phyloP scores from a whole-genome alignment of 2,113 vertebrate species.

The Mesitornis unicolor region DNA sequence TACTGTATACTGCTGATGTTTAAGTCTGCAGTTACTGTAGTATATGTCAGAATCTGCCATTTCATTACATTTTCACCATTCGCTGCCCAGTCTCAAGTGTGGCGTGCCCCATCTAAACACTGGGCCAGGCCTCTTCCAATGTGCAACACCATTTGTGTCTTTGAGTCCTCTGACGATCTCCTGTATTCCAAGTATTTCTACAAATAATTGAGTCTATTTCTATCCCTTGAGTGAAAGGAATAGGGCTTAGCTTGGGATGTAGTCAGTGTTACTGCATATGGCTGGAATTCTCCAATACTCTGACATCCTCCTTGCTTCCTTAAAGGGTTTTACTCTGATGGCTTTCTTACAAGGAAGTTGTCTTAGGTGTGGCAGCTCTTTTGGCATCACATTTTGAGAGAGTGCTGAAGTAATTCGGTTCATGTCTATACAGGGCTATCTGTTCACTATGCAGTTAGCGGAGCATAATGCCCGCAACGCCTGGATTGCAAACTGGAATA shows the following conservation, averaged over 20 bases:
- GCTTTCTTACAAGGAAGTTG: background rate
- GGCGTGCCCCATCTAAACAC: background rate
- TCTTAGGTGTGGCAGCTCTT: background rate
- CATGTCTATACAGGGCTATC: background rate
- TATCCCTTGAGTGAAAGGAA: background rate
- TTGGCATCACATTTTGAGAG: background rate
- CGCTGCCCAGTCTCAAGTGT: background rate
- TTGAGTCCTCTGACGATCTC: background rate
- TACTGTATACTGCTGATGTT: background rate
- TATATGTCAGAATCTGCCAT: background rate
- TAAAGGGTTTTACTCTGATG: background rate
- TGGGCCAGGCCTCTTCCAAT: background rate
- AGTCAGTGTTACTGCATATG: background rate
- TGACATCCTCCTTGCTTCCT: background rate
- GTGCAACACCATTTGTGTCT: background rate
- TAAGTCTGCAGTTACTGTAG: background rate
- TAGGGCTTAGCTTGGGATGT: background rate
- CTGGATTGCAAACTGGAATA: background rate
- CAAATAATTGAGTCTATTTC: background rate
- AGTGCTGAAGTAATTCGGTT: background rate
- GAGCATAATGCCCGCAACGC: background rate
- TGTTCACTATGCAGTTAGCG: background rate
- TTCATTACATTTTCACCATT: background rate
- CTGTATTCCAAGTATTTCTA: background rate
- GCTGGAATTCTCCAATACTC: background rate